Base-by-base conservation (phyloP, 2,113 vertebrate genomes). In the Tapirus terrestris region DNA sequence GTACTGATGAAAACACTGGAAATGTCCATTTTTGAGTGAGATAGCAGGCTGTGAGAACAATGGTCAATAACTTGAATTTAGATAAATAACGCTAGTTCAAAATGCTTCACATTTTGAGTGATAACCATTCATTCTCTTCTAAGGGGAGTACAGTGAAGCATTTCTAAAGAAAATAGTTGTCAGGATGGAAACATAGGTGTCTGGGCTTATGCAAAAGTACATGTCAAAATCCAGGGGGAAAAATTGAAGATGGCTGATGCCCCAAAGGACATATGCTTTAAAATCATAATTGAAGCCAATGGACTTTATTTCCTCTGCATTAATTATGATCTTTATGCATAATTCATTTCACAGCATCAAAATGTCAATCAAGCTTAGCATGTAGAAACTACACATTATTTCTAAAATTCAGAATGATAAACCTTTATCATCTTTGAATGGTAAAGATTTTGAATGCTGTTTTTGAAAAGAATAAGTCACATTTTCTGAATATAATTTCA, bases 311-410 rank as follows among this genome's bases (percentile, higher is more conserved):
- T 95, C 25, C 20, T 56, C 6, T 88, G 21, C 29, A 60, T 88
- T 85, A 83, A 53, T 88, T 16, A 87, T 93, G 5, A 39, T 67
- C 29, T 97, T 67, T 48, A 91, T 94, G 60, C 12, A 88, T 96
- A 95, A 97, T 93, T 92, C 86, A 95, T 93, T 72, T 76, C 48
- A 87, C 0, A 60, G 91, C n/a, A 70, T 80, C 63, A 94, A 97
- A 97, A 93, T 94, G 60, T 94, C 72, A 53, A 16, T 93, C 94
- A 93, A 87, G 31, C 13, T 89, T 81, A 75, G 75, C 76, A 56
- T 72, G 5, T n/a, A 58, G 76, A 84, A 94, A 76, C 70, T 75
- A 8, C 18, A 33, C 53, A 75, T 92, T 96, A 61, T 94, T 93
- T 91, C 88, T 73, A 84, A 95, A 91, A 51, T 91, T 89, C 25